These are phyloP conservation scores for Sphenopsis melanotis DNA, from an alignment of 2,797 vertebrate genomes.

Conservation along the genomic window DNA sequence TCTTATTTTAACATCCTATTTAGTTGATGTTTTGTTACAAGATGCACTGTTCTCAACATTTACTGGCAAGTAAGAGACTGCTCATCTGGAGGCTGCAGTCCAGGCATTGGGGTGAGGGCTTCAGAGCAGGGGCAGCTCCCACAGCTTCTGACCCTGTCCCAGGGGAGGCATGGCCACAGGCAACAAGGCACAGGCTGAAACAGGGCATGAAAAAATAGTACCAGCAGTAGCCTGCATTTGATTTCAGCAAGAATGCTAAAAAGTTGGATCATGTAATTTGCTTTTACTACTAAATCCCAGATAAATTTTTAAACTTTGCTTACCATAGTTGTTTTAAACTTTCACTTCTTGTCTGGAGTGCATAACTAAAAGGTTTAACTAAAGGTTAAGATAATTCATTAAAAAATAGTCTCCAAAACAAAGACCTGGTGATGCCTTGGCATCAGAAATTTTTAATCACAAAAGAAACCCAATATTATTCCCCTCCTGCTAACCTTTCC, in stretches of 20 bases:
- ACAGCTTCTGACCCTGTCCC: background rate
- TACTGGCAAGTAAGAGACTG: fast-evolving
- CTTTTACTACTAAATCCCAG: background rate
- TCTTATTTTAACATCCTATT: background rate
- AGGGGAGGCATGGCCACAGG: background rate
- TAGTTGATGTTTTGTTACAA: background rate
- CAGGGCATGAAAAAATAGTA: background rate
- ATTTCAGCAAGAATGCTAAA: background rate
- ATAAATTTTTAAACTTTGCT: background rate
- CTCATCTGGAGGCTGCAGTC: background rate
- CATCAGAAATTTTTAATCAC: constrained; percentile 31
- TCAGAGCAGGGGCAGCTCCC: background rate
- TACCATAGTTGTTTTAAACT: background rate
- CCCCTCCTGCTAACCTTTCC: constrained; percentile 21
- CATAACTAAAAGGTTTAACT: background rate
- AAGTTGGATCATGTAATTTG: background rate
- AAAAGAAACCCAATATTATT: constrained; percentile 31
- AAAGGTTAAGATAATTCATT: background rate
- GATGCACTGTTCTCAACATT: background rate
- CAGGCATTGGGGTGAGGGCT: fast-evolving
- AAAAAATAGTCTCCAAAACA: background rate
- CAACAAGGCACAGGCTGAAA: background rate
- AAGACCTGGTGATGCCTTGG: background rate
- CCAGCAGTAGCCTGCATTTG: background rate
- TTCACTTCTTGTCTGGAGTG: background rate